phyloP scores from a whole-genome alignment of 2,888 invertebrate genomes.

The Polydrusus tereticollis region DNA sequence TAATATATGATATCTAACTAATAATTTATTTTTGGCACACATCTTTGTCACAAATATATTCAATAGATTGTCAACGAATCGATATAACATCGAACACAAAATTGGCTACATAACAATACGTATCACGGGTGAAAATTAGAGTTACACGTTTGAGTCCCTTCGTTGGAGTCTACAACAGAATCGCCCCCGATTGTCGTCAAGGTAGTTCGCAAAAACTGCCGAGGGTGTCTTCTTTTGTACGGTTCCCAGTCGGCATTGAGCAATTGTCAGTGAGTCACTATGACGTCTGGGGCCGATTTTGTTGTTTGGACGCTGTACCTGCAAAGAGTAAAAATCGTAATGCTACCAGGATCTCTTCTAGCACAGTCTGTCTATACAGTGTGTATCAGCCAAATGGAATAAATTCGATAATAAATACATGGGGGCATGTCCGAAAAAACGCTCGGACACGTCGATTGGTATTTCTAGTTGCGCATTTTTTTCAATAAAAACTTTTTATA shows the following conservation, averaged over 20 bases:
- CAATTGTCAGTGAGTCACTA: slow-evolving; percentile 84
- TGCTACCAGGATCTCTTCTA: no score
- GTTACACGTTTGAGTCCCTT: slow-evolving; percentile 64
- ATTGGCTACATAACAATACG: slow-evolving; percentile 30
- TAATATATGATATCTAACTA: no score
- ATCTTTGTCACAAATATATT: not conserved
- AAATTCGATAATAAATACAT: no score
- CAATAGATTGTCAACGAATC: slow-evolving; percentile 36
- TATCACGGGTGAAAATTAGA: slow-evolving; percentile 62
- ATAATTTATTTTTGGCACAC: not conserved
- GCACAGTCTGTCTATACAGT: no score
- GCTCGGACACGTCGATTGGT: no score
- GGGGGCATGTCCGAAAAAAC: no score
- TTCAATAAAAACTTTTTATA: no score
- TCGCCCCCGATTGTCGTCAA: slow-evolving; percentile 44
- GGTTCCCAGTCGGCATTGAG: slow-evolving; percentile 75
- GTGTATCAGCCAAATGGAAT: no score
- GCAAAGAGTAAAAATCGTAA: slow-evolving; percentile 57
- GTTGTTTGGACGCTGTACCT: slow-evolving; percentile 88
- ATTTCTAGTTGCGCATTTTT: no score
- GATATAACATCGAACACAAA: slow-evolving; percentile 27
- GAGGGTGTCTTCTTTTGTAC: slow-evolving; percentile 71
- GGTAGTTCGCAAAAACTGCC: slow-evolving; percentile 66
- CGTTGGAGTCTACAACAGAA: slow-evolving; percentile 55
- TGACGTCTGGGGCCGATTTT: slow-evolving; percentile 91